phyloP scores from a whole-genome alignment of 2,797 vertebrate genomes.

The Poeciliopsis paucimaculata region DNA sequence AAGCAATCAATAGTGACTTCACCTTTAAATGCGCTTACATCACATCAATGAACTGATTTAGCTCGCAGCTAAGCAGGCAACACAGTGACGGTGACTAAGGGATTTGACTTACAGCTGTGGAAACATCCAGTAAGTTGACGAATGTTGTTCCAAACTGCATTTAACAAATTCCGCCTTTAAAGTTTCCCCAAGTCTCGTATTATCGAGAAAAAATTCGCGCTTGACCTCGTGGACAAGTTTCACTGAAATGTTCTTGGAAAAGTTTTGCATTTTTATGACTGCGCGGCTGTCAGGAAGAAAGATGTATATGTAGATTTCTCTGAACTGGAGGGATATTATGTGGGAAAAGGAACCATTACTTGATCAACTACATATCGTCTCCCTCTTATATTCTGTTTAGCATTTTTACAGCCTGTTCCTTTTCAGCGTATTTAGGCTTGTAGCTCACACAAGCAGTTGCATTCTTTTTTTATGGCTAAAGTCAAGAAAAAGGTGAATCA shows the following conservation, averaged over 20 bases:
- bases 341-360: not conserved
- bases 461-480: not conserved
- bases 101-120: not conserved
- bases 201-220: not conserved
- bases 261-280: not conserved
- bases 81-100: not conserved
- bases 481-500: not conserved
- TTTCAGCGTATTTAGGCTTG: not conserved
- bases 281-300: not conserved
- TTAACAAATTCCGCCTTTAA: not conserved
- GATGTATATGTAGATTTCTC: not conserved
- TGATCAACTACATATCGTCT: not conserved
- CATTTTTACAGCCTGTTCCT: not conserved
- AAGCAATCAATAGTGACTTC: constrained; percentile 9
- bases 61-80: constrained; percentile 1
- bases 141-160: not conserved
- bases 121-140: not conserved
- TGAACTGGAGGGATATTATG: not conserved
- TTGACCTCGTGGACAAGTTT: not conserved
- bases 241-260: not conserved
- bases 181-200: not conserved
- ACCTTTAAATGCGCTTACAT: constrained; percentile 10
- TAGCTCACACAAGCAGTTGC: not conserved
- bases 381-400: not conserved
- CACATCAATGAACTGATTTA: constrained; percentile 10